Conservation (phyloP, 2,797 vertebrate genomes). For the Linurgus olivaceus region DNA sequence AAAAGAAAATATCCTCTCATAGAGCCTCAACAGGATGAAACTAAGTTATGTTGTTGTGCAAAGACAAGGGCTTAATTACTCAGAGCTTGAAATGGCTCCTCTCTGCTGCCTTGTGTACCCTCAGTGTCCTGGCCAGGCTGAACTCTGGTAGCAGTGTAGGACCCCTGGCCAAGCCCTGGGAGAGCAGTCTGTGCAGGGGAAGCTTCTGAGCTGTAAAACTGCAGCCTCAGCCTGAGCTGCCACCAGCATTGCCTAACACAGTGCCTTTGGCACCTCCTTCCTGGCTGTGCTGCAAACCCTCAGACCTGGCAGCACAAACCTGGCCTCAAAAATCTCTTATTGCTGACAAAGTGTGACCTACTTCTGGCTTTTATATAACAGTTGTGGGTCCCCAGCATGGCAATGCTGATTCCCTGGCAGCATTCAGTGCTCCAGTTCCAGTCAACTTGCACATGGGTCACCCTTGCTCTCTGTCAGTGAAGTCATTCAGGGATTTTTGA, state of each 20-base stretch:
- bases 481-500: neutral
- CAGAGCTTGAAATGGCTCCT: neutral
- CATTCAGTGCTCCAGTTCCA: neutral
- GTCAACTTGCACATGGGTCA: neutral
- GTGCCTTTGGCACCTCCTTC: neutral
- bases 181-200: neutral
- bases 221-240: neutral
- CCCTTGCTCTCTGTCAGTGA: neutral
- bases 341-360: neutral
- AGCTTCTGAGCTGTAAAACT: neutral
- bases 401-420: neutral
- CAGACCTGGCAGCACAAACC: neutral
- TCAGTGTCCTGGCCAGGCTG: neutral
- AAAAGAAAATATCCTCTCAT: neutral
- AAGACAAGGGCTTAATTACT: neutral
- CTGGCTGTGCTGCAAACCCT: neutral
- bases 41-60: neutral
- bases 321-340: neutral
- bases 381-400: accelerated
- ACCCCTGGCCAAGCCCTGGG: neutral
- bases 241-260: neutral
- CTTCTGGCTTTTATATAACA: neutral
- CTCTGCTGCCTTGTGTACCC: neutral
- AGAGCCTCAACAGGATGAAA: neutral
- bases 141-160: neutral